Base-by-base conservation (phyloP, 1,140 invertebrate genomes). In the Diabrotica undecimpunctata region DNA sequence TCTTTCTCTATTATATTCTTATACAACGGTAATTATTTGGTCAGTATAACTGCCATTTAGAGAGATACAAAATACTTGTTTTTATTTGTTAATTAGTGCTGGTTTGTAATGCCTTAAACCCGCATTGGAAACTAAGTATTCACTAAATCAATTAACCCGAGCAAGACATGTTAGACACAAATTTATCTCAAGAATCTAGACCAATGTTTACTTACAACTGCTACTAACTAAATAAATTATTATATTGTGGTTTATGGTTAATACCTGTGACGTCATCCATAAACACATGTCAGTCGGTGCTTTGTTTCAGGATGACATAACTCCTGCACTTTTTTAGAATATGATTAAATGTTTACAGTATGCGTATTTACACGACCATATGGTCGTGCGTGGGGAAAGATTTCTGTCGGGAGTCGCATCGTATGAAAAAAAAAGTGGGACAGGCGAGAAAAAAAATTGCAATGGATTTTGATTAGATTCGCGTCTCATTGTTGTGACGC, bases 291-390 rank as follows among this genome's bases (percentile, higher is more conserved):
- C 41, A 10, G n/a, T 46, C 41, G 41, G 41, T 46, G 41, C 41
- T 46, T 46, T 46, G 41, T 46, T 46, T 10, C n/a, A 10, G 8
- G 41, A 46, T 46, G 41, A 46, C 41, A 46, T 46, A 46, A 46
- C n/a, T 46, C 41, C n/a, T 46, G 41, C 41, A 46, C 41, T 46
- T 46, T 46, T 46, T 46, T 46, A 46, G 41, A 46, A 10, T 46
- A n/a, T 46, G 41, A 46, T 46, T 46, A 46, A 46, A 46, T 46
- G 41, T 46, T 46, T 46, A 46, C 5, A 46, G 2, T 46, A 46
- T n/a, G n/a, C 41, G n/a, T n/a, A 46, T 46, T 46, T 10, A 10
- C n/a, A n/a, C 41, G 6, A 46, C 41, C 41, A 46, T 46, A 46
- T 46, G 41, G 8, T 46, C 8, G 8, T 46, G 41, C 25, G 25